Base-by-base conservation (phyloP, 2,888 invertebrate genomes). In the Megalurothrips usitatus region DNA sequence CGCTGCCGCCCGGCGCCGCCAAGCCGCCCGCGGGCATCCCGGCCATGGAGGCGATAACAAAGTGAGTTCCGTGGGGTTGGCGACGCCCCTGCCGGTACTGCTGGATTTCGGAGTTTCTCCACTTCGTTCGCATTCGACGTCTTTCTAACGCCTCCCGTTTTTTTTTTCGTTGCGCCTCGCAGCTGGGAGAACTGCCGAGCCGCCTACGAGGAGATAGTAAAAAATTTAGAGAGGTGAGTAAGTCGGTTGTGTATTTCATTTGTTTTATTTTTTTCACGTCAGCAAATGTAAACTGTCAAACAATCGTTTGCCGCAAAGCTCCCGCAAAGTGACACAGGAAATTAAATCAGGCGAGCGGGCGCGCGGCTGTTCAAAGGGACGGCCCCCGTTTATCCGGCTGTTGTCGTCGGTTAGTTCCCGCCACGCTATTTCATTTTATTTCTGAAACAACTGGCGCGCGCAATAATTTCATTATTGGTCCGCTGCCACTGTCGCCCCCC, bases 131-230 rank as follows among this genome's bases (percentile, higher is more conserved):
- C 6, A 1, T 1, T n/a, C n/a, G n/a, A n/a, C 12, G 14, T 14
- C 14, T 58, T 6, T 19, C 14, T 58, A 6, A 43, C 14, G 58
- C 17, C 6, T 52, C 26, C 9, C 23, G 11, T 12, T 26, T 26
- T 26, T 26, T 75, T 83, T 82, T 82, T 83, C 81, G 82, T 80
- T 84, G 83, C 85, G 84, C 94, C 94, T 87, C 94, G 94, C 86
- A 95, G 96, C 87, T 96, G 96, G 96, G 96, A 96, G 90, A 96
- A 96, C 89, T 96, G 96, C 90, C 92, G 96, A 89, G 96, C 96
- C 84, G 96, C 96, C 85, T 96, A 96, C 89, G 96, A 96, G 89
- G 96, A 96, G 89, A 96, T 96, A 88, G 96, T 96, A 85, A 96
- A 96, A 90, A 96, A 96, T 88, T 92, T 96, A 87, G 96, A 96